Percentiles rank a stretch among this genome's conserved stretches.
These are phyloP conservation scores for Phocides pigmalion DNA, from an alignment of 1,140 invertebrate genomes.

Conservation along the genomic window DNA sequence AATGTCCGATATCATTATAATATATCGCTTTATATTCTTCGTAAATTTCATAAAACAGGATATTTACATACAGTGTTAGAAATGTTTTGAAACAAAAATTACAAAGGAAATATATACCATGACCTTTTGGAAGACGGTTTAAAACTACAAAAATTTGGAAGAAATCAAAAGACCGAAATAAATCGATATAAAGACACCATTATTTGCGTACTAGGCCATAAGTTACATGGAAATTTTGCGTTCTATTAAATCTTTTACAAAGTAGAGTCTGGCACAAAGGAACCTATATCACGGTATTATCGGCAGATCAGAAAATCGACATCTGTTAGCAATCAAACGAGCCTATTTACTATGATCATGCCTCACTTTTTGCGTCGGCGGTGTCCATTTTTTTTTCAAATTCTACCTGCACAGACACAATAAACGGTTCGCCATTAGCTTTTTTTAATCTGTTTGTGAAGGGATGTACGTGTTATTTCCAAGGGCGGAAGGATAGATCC, in stretches of 20 bases:
- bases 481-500: constrained; percentile 77
- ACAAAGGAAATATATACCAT: too few relatives aligned
- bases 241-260: constrained; percentile 37
- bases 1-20: not conserved
- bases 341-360: constrained; percentile 64
- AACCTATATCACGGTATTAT: constrained; percentile 64
- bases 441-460: constrained; percentile 72
- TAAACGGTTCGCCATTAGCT: constrained; percentile 52
- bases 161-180: not conserved
- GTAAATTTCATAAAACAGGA: too few relatives aligned
- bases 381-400: constrained; percentile 53
- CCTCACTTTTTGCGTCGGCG: constrained; percentile 53
- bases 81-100: too few relatives aligned
- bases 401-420: constrained; percentile 74
- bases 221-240: constrained; percentile 17
- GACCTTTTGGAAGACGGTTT: too few relatives aligned
- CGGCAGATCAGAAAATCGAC: constrained; percentile 61
- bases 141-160: too few relatives aligned
- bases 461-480: constrained; percentile 76
- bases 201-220: not conserved
- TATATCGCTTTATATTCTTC: too few relatives aligned
- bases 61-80: too few relatives aligned
- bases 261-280: constrained; percentile 33
- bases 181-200: not conserved
- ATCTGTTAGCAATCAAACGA: constrained; percentile 65